These are phyloP conservation scores for Tanytarsus gracilentus DNA, from an alignment of 2,888 invertebrate genomes.

Conservation along the genomic window DNA sequence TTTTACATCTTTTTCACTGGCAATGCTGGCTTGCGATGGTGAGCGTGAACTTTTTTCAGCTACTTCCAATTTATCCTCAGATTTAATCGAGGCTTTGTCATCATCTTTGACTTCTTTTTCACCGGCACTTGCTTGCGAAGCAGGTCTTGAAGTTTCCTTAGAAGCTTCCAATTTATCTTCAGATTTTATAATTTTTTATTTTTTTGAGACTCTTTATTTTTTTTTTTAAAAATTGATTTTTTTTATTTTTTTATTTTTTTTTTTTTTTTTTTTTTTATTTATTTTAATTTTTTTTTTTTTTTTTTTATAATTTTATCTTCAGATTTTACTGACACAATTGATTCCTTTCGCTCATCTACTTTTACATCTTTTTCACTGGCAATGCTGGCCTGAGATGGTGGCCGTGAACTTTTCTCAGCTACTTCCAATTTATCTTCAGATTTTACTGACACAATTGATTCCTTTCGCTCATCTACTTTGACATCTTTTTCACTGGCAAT, in stretches of 20 bases:
- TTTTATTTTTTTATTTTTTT: slow-evolving; percentile 28
- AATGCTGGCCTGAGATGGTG: slow-evolving; percentile 29
- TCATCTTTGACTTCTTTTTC: background rate
- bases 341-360: too few relatives aligned
- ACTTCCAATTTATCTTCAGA: slow-evolving; percentile 14
- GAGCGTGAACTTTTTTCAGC: too few relatives aligned
- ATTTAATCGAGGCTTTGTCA: too few relatives aligned
- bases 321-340: background rate
- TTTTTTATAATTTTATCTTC: too few relatives aligned
- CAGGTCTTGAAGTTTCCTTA: slow-evolving; percentile 25
- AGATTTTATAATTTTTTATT: background rate
- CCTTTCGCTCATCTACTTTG: slow-evolving; percentile 2
- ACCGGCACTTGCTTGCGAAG: slow-evolving; percentile 26
- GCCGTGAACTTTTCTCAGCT: slow-evolving; percentile 27
- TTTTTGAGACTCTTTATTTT: background rate
- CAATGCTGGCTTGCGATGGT: too few relatives aligned
- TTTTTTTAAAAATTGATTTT: too few relatives aligned
- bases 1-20: too few relatives aligned
- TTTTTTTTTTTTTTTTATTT: too few relatives aligned
- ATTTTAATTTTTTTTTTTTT: too few relatives aligned
- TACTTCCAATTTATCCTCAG: too few relatives aligned
- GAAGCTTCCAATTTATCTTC: background rate
- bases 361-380: slow-evolving; percentile 30
- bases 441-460: slow-evolving; percentile 1
- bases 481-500: too few relatives aligned